phyloP scores from a whole-genome alignment of 2,113 vertebrate species.

The Talpa occidentalis region DNA sequence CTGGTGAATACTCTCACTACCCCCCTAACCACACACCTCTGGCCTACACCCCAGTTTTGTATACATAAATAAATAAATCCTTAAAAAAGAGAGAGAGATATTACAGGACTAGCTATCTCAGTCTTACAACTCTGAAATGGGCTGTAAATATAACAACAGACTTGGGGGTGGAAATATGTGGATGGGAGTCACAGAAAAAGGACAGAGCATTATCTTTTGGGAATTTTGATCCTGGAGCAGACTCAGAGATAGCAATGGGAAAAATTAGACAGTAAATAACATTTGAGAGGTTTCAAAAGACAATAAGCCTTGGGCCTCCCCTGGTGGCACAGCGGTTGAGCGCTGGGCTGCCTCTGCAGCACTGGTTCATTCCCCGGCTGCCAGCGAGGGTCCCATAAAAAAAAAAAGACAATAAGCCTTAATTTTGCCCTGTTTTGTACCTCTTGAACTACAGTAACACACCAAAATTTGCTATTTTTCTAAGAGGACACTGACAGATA shows the following conservation, averaged over 20 bases:
- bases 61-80: too few species aligned
- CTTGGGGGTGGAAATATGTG: neutral
- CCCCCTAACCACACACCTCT: too few species aligned
- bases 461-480: conserved; percentile 70
- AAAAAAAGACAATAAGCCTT: conserved; percentile 62
- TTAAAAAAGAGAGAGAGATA: neutral
- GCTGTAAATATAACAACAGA: neutral
- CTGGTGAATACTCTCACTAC: too few species aligned
- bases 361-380: too few species aligned
- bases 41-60: too few species aligned
- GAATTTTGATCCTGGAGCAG: neutral
- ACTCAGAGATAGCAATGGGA: neutral
- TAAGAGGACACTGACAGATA: conserved; percentile 72
- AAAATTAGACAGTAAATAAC: neutral
- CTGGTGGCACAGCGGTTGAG: too few species aligned
- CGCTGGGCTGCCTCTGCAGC: too few species aligned
- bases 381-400: too few species aligned
- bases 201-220: neutral
- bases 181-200: neutral
- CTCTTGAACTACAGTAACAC: conserved; percentile 51
- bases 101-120: neutral
- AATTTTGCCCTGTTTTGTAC: conserved; percentile 54
- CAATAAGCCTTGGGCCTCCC: conserved; percentile 58
- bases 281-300: conserved; percentile 63
- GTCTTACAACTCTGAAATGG: conserved; percentile 16